A percentile compares a stretch with the other conserved stretches of the same genome.
Evolutionary conservation across 2,888 invertebrate species (phyloP).

Genomic region (Leptopterna dolabrata): DNA sequence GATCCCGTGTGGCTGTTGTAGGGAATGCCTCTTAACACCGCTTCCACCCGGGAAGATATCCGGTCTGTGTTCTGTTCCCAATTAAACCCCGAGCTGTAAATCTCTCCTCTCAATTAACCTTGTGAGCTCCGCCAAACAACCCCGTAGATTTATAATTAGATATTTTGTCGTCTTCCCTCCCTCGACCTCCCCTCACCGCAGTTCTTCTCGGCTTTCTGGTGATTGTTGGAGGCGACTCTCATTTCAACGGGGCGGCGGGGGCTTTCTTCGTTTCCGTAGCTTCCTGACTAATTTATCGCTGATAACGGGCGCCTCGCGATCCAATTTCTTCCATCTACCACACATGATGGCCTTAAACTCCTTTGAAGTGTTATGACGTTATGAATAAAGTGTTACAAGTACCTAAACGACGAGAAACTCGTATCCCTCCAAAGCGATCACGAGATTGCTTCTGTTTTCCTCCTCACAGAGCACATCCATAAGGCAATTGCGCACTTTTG

Average conservation of each 20-base stretch:
- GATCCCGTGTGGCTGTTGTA: background rate
- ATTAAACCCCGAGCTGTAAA: constrained; percentile 50
- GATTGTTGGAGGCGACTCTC: background rate
- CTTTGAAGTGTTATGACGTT: too few relatives aligned
- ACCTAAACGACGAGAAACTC: too few relatives aligned
- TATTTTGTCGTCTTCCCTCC: constrained; percentile 42
- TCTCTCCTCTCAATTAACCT: constrained; percentile 52
- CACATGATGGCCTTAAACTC: background rate
- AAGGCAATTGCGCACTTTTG: too few relatives aligned
- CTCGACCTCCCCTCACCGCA: background rate
- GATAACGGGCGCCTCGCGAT: constrained; percentile 6
- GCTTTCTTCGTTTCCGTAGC: background rate
- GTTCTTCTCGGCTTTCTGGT: too few relatives aligned
- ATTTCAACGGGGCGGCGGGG: background rate
- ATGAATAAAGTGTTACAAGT: too few relatives aligned
- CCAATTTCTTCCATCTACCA: constrained; percentile 23
- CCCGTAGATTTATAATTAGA: constrained; percentile 49
- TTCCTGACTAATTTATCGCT: constrained; percentile 29
- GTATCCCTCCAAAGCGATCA: too few relatives aligned
- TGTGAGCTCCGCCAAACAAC: constrained; percentile 30
- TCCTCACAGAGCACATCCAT: too few relatives aligned
- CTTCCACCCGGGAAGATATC: constrained; percentile 18
- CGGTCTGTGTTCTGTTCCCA: constrained; percentile 23
- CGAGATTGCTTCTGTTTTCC: too few relatives aligned
- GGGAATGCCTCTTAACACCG: background rate